phyloP scores from a whole-genome alignment of 92 coral and sea anemone species.

The Muricea muricata region DNA sequence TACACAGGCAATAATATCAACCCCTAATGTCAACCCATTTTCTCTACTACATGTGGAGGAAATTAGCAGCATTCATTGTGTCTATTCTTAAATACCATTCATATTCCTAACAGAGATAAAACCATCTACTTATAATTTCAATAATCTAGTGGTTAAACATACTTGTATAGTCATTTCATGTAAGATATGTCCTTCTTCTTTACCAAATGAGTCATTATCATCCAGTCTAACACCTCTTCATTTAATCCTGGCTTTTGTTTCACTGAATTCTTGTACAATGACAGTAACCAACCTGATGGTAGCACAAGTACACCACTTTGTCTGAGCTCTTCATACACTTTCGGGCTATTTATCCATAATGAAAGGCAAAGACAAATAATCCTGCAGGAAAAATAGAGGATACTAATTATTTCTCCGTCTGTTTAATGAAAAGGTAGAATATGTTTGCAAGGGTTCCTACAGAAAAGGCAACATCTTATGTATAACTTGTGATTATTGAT shows the following conservation, averaged over 20 bases:
- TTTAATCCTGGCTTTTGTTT: slow-evolving; percentile 34
- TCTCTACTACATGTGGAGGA: no score
- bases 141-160: no score
- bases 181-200: slow-evolving; percentile 24
- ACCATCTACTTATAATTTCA: no score
- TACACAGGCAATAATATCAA: neutral
- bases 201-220: slow-evolving; percentile 9
- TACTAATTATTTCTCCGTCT: no score
- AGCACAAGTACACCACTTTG: slow-evolving; percentile 40
- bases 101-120: no score
- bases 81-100: no score
- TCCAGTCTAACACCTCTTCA: slow-evolving; percentile 19
- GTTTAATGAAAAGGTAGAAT: no score
- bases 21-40: no score
- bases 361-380: slow-evolving; percentile 40
- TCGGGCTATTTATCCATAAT: slow-evolving; percentile 30
- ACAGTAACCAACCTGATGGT: slow-evolving; percentile 46
- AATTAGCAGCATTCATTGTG: no score
- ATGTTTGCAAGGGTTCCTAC: no score
- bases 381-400: neutral
- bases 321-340: slow-evolving; percentile 34
- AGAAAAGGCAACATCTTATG: no score
- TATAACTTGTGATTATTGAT: no score
- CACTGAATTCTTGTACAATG: slow-evolving; percentile 24
- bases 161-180: slow-evolving; percentile 49